Evolutionary conservation across 2,113 vertebrate species (phyloP).

Genomic region (Theristicus caerulescens): DNA sequence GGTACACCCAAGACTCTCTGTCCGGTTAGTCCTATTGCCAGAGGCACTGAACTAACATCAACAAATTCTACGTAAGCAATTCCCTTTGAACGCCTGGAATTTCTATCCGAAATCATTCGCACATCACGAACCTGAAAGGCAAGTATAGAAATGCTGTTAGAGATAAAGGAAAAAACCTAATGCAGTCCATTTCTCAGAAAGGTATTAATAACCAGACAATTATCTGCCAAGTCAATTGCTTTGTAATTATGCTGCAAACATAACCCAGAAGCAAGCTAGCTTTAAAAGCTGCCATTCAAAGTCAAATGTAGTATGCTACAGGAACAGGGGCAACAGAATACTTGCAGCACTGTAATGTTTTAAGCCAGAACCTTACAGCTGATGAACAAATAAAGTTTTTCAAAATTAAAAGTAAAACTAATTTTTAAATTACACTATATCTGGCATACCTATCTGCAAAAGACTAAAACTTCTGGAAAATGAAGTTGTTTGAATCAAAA

Average conservation of each 20-base stretch:
- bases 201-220: not conserved
- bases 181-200: not conserved
- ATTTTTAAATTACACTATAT: not conserved
- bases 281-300: not conserved
- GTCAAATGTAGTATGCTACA: not conserved
- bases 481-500: not conserved
- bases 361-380: not conserved
- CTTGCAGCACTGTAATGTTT: not conserved
- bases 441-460: not conserved
- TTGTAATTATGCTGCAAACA: not conserved
- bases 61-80: constrained; percentile 98
- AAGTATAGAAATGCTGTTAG: not conserved
- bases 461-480: not conserved
- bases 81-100: constrained; percentile 95
- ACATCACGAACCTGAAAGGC: constrained; percentile 90
- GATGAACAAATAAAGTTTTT: not conserved
- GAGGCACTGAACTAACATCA: constrained; percentile 93
- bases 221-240: not conserved
- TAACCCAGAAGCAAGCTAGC: not conserved
- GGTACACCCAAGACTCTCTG: constrained; percentile 95
- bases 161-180: not conserved
- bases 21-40: constrained; percentile 94
- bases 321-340: not conserved
- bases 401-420: not conserved
- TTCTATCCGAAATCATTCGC: constrained; percentile 96